phyloP scores from a whole-genome alignment of 1,140 invertebrate species.

The Marisa cornuarietis region DNA sequence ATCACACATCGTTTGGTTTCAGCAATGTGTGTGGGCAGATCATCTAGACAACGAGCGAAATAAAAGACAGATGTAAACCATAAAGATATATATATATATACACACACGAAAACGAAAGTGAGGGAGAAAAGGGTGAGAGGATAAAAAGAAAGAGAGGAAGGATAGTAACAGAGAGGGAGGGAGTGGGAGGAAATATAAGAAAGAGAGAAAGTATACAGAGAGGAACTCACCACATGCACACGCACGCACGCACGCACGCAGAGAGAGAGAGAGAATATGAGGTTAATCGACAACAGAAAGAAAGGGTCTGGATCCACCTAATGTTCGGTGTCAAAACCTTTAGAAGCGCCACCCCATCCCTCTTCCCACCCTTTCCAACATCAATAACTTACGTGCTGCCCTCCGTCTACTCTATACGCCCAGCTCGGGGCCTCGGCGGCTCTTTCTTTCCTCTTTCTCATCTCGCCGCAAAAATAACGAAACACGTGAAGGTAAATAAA shows the following conservation, averaged over 20 bases:
- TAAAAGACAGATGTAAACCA: no score
- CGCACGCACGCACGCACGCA: no score
- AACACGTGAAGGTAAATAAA: conserved; percentile 17
- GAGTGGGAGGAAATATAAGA: not conserved
- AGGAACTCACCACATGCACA: no score
- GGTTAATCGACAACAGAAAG: conserved; percentile 4
- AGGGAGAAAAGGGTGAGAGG: no score
- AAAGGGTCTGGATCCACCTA: no score
- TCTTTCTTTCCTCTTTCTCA: conserved; percentile 16
- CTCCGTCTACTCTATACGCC: not conserved
- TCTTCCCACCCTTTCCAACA: not conserved
- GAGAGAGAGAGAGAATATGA: not conserved
- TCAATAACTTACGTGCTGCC: conserved; percentile 2
- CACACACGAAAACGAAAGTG: no score
- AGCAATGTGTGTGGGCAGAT: no score
- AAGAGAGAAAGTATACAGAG: not conserved
- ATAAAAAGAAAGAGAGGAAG: no score
- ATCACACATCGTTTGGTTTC: no score
- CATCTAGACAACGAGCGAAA: no score
- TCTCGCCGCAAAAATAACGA: conserved; percentile 27
- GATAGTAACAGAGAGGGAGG: not conserved
- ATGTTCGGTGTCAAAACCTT: no score
- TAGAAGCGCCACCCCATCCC: not conserved
- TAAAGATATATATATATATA: no score
- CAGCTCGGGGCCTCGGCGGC: not conserved